Percentiles rank a stretch among this genome's conserved stretches.
These are phyloP conservation scores for Dastarcus helophoroides DNA, from an alignment of 2,888 invertebrate species.

Conservation along the genomic window DNA sequence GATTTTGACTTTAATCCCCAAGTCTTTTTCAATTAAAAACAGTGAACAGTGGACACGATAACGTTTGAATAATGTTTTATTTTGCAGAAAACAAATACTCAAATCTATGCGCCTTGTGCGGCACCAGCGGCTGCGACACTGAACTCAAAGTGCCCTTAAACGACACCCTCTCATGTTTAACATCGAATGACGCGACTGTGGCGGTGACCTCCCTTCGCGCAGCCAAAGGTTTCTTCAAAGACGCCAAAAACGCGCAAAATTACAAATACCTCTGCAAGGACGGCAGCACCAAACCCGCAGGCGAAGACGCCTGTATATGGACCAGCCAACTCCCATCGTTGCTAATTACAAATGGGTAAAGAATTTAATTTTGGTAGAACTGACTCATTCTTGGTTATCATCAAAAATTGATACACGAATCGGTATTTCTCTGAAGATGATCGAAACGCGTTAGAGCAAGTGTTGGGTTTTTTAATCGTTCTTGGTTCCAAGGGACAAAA, in stretches of 20 bases:
- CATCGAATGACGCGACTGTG: background rate
- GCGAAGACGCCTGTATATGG: background rate
- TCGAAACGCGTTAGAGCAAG: no score
- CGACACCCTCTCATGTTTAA: background rate
- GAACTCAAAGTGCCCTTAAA: background rate
- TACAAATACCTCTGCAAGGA: background rate
- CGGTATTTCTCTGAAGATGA: no score
- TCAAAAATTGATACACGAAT: no score
- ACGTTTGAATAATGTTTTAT: no score
- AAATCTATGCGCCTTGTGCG: background rate
- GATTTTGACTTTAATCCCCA: no score
- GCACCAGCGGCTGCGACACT: background rate
- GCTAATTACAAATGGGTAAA: no score
- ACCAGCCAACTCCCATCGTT: background rate
- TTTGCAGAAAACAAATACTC: slow-evolving; percentile 1
- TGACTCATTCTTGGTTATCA: no score
- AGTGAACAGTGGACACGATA: no score
- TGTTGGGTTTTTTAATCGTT: no score
- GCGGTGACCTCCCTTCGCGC: background rate
- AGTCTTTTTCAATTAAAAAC: no score
- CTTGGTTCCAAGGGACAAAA: no score
- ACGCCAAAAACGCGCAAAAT: background rate
- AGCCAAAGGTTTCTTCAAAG: background rate
- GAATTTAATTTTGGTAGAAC: no score
- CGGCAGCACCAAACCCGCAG: background rate